Percentiles rank a stretch among this genome's conserved stretches.
phyloP scores from a whole-genome alignment of 1,140 invertebrate genomes.

The Leptinotarsa texana region DNA sequence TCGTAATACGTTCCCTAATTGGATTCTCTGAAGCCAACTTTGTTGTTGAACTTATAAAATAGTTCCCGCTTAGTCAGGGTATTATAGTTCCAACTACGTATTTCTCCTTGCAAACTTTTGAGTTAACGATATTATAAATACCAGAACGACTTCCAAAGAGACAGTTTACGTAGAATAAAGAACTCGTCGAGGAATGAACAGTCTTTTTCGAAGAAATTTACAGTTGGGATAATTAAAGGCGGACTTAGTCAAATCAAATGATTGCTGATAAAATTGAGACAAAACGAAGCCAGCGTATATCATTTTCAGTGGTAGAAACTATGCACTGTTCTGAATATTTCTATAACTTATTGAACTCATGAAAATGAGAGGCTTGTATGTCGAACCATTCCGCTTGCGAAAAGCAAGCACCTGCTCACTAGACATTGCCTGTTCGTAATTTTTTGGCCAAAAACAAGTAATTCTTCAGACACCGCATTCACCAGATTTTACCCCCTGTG shows the following conservation, averaged over 20 bases:
- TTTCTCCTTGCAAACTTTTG: background rate
- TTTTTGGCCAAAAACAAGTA: too few species aligned
- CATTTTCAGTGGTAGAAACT: background rate
- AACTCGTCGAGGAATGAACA: background rate
- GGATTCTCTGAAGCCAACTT: background rate
- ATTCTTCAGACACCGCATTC: too few species aligned
- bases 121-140: slow-evolving; percentile 4
- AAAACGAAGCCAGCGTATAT: background rate
- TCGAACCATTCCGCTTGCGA: too few species aligned
- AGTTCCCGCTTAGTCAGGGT: background rate
- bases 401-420: too few species aligned
- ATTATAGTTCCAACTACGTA: background rate
- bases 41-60: slow-evolving; percentile 6
- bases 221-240: background rate
- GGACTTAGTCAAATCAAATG: background rate
- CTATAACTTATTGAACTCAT: too few species aligned
- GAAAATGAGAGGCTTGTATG: too few species aligned
- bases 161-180: background rate
- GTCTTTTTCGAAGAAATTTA: background rate
- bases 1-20: background rate
- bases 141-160: background rate
- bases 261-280: background rate
- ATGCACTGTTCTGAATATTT: too few species aligned
- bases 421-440: too few species aligned
- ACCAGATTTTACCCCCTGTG: too few species aligned